Conservation (phyloP, 2,888 invertebrate genomes). For the Cephus nigrinus region DNA sequence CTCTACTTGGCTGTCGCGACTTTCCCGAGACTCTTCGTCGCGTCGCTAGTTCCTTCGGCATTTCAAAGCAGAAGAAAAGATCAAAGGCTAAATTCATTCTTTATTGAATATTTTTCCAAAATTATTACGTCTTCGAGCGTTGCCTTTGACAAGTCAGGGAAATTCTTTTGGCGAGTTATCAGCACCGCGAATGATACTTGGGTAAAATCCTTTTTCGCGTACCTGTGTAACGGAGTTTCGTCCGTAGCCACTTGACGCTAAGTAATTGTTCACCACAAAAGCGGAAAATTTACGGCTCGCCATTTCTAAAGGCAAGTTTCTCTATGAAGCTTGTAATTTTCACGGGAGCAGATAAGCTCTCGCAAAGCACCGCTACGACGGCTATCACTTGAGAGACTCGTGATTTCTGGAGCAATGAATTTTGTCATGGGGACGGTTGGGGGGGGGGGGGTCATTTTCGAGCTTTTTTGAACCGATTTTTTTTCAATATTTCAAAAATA, state of each 20-base stretch:
- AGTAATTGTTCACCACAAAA: conserved; percentile 32
- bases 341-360: conserved; percentile 46
- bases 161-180: background rate
- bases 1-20: conserved; percentile 4
- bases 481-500: background rate
- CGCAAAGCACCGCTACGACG: conserved; percentile 21
- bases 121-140: background rate
- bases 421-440: background rate
- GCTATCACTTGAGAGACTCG: conserved; percentile 30
- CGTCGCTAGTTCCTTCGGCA: background rate
- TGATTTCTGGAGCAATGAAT: conserved; percentile 28
- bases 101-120: background rate
- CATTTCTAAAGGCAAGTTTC: conserved; percentile 36
- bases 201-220: background rate
- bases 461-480: background rate
- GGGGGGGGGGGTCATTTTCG: background rate
- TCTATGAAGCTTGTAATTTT: conserved; percentile 48
- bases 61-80: background rate
- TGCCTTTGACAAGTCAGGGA: background rate
- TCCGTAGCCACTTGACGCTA: conserved; percentile 21
- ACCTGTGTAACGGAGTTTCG: background rate
- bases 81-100: background rate
- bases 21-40: conserved; percentile 1
- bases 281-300: conserved; percentile 37
- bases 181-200: background rate